phyloP scores from a whole-genome alignment of 2,797 vertebrate genomes.

The Peromyscus attwateri region DNA sequence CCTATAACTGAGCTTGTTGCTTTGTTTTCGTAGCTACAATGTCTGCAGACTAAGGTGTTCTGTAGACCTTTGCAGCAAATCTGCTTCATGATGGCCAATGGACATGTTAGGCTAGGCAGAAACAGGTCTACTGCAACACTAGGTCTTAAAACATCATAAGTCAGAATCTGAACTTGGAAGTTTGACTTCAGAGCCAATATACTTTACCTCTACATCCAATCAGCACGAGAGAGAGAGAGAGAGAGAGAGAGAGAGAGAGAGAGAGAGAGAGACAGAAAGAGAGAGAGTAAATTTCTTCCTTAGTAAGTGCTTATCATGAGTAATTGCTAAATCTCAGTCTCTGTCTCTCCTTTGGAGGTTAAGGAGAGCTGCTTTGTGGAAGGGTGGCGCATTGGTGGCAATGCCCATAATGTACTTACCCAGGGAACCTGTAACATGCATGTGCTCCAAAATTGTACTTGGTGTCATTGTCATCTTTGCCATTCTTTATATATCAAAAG shows the following conservation, averaged over 20 bases:
- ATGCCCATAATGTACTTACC: not conserved
- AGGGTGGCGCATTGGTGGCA: not conserved
- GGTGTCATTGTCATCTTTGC: conserved; percentile 1
- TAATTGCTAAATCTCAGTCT: conserved; percentile 22
- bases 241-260: not conserved
- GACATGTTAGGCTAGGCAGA: not conserved
- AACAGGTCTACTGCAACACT: not conserved
- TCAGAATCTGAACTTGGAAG: not conserved
- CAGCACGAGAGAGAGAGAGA: not conserved
- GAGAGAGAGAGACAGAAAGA: not conserved
- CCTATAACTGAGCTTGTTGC: not conserved
- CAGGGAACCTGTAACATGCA: not conserved
- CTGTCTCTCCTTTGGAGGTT: not conserved
- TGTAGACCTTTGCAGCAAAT: not conserved
- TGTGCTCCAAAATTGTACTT: not conserved
- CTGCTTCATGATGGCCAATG: not conserved
- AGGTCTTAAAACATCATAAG: not conserved
- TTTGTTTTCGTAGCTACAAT: not conserved
- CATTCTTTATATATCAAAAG: conserved; percentile 28
- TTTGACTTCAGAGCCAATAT: not conserved
- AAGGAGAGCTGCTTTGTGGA: not conserved
- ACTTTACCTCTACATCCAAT: conserved; percentile 12
- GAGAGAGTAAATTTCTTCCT: not conserved
- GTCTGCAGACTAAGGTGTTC: not conserved
- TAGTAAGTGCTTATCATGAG: conserved; percentile 8